Base-by-base conservation (phyloP, 2,113 vertebrate species). In the Takifugu bimaculatus region DNA sequence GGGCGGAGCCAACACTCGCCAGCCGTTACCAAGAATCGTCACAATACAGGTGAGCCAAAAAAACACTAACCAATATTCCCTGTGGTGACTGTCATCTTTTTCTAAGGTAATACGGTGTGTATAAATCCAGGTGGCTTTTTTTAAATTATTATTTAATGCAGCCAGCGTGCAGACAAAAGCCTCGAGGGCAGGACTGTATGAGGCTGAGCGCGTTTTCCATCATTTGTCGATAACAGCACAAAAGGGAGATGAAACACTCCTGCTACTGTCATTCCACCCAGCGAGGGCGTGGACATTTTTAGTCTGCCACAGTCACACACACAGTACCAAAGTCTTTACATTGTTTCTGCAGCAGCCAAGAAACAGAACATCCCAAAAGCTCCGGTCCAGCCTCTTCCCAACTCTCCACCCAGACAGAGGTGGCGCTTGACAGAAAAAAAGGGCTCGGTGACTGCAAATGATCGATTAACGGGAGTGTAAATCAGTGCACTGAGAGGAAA, bases 1-100 rank as follows among this genome's bases (percentile, higher is more conserved):
- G 78, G 97, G 97, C 0, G 97, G 97, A 4, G 97, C 97, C 5
- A 97, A 98, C 86, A 98, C 97, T 0, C 94, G 97, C 28, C 97
- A 99, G 87, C 97, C 96, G 0, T 85, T 99, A 84, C 97, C 97
- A 48, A 91, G 97, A 62, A 98, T 99, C 1, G 97, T 99, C 84
- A 99, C 97, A 1, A 95, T 99, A 82, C 97, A 99, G 93, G 97
- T 97, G 86, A 42, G 80, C 73, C n/a, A 26, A 0, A 52, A 20
- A 11, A 32, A 28, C 53, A n/a, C 7, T 39, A 10, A 10, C 35
- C 35, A 39, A 10, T 39, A 6, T 11, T 39, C 35, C 2, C 35
- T 10, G 35, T 39, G 35, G 11, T 39, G 35, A 39, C 35, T 20
- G 11, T 39, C 35, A 39, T 39, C 20, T 39, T 39, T 39, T 10